Evolutionary conservation across 1,140 invertebrate species (phyloP).

Genomic region (Philopotamus ludificatus): DNA sequence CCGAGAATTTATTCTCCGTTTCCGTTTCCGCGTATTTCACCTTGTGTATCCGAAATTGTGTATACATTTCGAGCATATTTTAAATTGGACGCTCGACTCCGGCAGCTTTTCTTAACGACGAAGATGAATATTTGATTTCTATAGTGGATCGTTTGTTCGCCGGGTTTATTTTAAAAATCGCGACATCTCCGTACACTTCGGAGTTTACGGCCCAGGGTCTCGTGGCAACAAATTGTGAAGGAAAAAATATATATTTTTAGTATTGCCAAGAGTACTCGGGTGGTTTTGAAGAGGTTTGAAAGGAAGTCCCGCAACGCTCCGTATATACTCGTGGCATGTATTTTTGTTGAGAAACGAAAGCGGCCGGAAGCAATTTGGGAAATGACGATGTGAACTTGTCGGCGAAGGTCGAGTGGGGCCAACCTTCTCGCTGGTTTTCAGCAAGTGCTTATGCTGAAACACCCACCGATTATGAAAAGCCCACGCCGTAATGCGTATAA

Average conservation of each 20-base stretch:
- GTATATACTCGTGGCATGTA: background rate
- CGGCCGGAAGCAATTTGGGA: conserved; percentile 31
- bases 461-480: background rate
- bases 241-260: conserved; percentile 17
- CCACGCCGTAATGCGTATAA: background rate
- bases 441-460: too few species aligned
- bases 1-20: too few species aligned
- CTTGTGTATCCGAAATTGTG: too few species aligned
- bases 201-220: background rate
- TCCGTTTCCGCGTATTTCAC: too few species aligned
- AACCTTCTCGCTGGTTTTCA: background rate
- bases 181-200: background rate
- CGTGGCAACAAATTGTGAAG: background rate
- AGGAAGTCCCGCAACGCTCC: background rate
- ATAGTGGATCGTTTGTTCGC: too few species aligned
- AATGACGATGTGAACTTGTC: conserved; percentile 33
- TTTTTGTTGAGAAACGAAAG: conserved; percentile 9
- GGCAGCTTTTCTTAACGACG: too few species aligned
- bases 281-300: background rate
- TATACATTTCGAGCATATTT: too few species aligned
- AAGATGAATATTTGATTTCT: too few species aligned
- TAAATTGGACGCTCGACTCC: too few species aligned
- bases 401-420: conserved; percentile 11
- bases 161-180: too few species aligned
- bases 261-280: conserved; percentile 1